These are phyloP conservation scores for Mareca penelope DNA, from an alignment of 2,797 vertebrate species.

Conservation along the genomic window DNA sequence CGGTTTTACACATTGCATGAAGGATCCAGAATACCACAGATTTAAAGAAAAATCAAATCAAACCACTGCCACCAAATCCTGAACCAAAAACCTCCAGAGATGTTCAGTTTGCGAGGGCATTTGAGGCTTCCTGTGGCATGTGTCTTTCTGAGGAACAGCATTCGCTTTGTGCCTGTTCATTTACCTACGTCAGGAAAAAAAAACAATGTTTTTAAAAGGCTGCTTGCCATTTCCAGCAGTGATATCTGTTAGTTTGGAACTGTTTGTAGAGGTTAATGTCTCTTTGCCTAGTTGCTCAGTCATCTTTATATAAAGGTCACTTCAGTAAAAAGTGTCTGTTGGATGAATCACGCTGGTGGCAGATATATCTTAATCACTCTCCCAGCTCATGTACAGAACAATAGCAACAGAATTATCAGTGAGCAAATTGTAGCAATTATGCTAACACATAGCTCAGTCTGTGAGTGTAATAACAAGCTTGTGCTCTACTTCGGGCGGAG, in stretches of 20 bases:
- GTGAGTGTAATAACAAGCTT: conserved; percentile 57
- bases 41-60: neutral
- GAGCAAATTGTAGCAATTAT: conserved; percentile 76
- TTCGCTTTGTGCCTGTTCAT: conserved; percentile 28
- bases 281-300: conserved; percentile 63
- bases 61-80: neutral
- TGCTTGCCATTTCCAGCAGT: conserved; percentile 57
- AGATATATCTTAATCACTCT: conserved; percentile 62
- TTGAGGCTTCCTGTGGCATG: conserved; percentile 21
- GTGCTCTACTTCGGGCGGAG: conserved; percentile 2
- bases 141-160: conserved; percentile 15
- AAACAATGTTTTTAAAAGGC: neutral
- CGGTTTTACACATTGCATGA: neutral
- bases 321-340: conserved; percentile 64
- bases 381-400: conserved; percentile 56
- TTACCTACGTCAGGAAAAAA: conserved; percentile 3
- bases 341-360: conserved; percentile 73
- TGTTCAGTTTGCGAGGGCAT: conserved; percentile 36
- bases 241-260: conserved; percentile 59
- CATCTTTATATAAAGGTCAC: conserved; percentile 62
- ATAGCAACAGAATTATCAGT: conserved; percentile 66
- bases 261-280: conserved; percentile 73
- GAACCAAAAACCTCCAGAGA: neutral
- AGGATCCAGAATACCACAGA: neutral
- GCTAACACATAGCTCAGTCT: conserved; percentile 50